Evolutionary conservation across 2,888 invertebrate genomes (phyloP).

Genomic region (Dolichomitus sp.): DNA sequence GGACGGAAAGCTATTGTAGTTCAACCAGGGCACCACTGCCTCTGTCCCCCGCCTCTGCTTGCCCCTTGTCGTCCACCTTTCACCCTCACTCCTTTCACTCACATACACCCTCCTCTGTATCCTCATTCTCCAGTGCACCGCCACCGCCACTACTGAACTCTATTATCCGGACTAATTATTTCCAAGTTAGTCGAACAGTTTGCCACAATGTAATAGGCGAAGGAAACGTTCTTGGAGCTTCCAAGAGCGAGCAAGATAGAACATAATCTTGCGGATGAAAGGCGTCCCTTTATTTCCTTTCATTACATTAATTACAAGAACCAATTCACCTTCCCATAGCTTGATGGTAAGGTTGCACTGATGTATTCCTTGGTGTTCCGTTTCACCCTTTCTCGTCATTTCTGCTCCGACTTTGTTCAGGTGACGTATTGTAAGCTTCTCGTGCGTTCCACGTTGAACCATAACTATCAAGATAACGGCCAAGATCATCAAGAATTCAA

Average conservation of each 20-base stretch:
- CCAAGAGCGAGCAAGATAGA: conserved; percentile 46
- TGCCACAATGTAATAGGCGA: conserved; percentile 82
- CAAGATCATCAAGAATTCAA: conserved; percentile 37
- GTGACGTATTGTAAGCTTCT: background rate
- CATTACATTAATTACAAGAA: conserved; percentile 81
- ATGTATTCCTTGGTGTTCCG: conserved; percentile 10
- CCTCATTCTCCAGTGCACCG: conserved; percentile 29
- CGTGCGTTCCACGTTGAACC: background rate
- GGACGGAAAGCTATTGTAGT: conserved; percentile 77
- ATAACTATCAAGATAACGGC: background rate
- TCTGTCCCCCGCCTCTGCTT: conserved; percentile 21
- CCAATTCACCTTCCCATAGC: conserved; percentile 67
- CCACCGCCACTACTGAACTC: conserved; percentile 76
- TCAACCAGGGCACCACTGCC: conserved; percentile 33
- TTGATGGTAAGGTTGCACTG: conserved; percentile 5
- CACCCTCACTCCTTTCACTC: conserved; percentile 26
- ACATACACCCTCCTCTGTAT: conserved; percentile 19
- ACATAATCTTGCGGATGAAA: conserved; percentile 61
- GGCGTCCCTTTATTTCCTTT: conserved; percentile 74
- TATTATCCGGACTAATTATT: conserved; percentile 85
- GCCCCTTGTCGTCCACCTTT: conserved; percentile 51
- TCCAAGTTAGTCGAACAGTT: conserved; percentile 83
- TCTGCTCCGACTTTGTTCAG: conserved; percentile 5
- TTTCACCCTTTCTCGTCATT: conserved; percentile 3
- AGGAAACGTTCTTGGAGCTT: conserved; percentile 78